Evolutionary conservation across 2,113 vertebrate genomes (phyloP).

Genomic region (Herpetotheres cachinnans): DNA sequence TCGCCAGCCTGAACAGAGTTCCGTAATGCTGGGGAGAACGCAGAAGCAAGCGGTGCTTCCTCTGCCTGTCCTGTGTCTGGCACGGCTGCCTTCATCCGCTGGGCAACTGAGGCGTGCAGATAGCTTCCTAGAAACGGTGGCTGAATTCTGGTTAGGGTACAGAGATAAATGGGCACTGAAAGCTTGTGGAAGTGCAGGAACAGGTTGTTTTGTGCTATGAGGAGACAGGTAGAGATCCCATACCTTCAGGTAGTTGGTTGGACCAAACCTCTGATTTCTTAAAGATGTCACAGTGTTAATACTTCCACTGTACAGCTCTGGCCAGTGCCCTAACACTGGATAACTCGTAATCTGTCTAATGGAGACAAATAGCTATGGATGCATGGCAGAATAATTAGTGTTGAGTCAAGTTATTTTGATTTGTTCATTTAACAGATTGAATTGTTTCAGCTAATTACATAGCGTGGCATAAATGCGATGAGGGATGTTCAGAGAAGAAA

Average conservation of each 20-base stretch:
- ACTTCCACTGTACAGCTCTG: background rate
- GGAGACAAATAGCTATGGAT: background rate
- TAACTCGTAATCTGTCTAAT: background rate
- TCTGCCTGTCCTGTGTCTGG: background rate
- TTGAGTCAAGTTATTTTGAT: conserved; percentile 1
- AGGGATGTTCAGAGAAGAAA: background rate
- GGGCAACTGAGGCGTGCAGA: background rate
- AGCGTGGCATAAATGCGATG: background rate
- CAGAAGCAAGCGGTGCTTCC: background rate
- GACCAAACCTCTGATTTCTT: background rate
- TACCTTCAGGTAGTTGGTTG: background rate
- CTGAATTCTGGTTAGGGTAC: background rate
- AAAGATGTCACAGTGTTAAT: background rate
- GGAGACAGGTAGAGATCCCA: background rate
- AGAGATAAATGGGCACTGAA: background rate
- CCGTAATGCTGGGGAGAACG: background rate
- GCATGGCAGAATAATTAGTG: background rate
- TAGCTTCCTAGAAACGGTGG: background rate
- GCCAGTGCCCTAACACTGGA: background rate
- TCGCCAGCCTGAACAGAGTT: background rate
- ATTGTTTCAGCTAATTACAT: conserved; percentile 21
- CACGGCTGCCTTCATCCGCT: background rate
- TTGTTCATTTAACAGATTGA: conserved; percentile 43
- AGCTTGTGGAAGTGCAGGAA: background rate
- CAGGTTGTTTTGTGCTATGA: background rate